Conservation (phyloP, 1,140 invertebrate species). For the Drosophila kurseongensis region DNA sequence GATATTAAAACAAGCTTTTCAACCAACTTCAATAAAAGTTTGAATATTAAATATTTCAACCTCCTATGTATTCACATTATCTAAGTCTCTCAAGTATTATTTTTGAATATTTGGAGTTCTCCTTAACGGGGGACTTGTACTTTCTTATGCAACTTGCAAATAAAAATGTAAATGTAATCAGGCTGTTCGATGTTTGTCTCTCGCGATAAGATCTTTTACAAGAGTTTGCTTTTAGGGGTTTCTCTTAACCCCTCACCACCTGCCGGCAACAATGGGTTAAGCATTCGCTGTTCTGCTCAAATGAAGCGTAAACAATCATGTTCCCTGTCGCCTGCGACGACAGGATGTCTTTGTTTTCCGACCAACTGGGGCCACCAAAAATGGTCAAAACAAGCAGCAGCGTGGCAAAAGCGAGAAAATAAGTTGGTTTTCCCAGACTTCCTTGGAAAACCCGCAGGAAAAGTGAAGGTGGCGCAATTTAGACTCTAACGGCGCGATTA, state of each 20-base stretch:
- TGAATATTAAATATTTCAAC: no score
- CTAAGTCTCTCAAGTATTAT: no score
- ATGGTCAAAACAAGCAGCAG: conserved; percentile 23
- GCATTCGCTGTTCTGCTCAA: conserved; percentile 40
- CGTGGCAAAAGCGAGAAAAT: conserved; percentile 21
- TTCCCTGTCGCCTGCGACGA: conserved; percentile 35
- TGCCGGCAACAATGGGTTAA: conserved; percentile 5
- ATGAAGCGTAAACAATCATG: conserved; percentile 54
- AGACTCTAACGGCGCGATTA: conserved; percentile 39
- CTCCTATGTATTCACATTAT: no score
- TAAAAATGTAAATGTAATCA: neutral
- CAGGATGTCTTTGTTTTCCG: conserved; percentile 53
- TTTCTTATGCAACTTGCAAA: neutral
- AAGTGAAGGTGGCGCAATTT: conserved; percentile 74
- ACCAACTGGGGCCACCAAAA: conserved; percentile 19
- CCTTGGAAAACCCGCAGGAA: conserved; percentile 24
- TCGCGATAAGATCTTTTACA: conserved; percentile 1
- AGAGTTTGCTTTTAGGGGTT: neutral
- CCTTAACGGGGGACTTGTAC: neutral
- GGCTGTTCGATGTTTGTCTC: no score
- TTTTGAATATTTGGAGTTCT: no score
- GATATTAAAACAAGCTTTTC: no score
- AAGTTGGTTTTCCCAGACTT: conserved; percentile 12
- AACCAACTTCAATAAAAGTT: no score
- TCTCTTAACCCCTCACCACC: neutral